Conservation (phyloP, 2,888 invertebrate genomes). For the Stenodema calcarata region DNA sequence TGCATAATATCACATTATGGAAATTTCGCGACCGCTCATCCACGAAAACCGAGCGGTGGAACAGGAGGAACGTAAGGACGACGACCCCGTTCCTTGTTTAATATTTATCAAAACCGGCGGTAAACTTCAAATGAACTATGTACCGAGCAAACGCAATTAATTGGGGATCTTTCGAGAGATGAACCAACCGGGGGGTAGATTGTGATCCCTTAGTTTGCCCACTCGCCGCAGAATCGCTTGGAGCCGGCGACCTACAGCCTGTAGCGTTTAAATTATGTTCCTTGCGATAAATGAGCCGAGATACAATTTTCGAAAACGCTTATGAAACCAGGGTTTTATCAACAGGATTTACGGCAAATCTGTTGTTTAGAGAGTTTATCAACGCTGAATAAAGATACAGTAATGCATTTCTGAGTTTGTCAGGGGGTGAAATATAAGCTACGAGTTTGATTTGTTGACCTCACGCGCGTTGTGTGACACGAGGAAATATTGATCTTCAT, state of each 20-base stretch:
- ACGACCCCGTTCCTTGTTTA: background rate
- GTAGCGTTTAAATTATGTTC: background rate
- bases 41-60: background rate
- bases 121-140: background rate
- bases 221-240: background rate
- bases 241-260: background rate
- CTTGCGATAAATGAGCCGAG: background rate
- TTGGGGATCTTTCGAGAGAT: background rate
- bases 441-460: too few species aligned
- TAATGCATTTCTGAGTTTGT: too few species aligned
- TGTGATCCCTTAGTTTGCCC: background rate
- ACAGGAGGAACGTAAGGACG: background rate
- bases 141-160: background rate
- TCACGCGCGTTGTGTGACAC: too few species aligned
- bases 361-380: too few species aligned
- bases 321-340: too few species aligned
- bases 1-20: constrained; percentile 44
- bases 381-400: too few species aligned
- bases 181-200: background rate
- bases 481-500: too few species aligned
- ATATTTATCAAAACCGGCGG: background rate
- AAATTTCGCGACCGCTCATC: background rate
- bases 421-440: too few species aligned
- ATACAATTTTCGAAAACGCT: background rate
- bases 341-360: too few species aligned